A percentile compares a stretch with the other conserved stretches of the same genome.
These are phyloP conservation scores for Ferrisia virgata DNA, from an alignment of 2,888 invertebrate genomes.

Conservation along the genomic window DNA sequence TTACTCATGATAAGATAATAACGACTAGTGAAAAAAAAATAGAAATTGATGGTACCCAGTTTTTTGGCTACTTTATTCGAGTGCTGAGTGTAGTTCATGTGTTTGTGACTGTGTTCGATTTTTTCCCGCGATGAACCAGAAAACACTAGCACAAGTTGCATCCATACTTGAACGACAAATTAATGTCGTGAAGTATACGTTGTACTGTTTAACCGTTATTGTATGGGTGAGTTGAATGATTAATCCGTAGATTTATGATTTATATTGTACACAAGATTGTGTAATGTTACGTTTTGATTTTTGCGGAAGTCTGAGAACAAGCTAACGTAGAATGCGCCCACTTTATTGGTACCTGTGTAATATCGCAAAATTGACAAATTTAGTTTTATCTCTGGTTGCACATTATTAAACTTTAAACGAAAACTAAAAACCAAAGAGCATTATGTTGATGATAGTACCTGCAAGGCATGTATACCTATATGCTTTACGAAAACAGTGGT, in stretches of 20 bases:
- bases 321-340: not conserved
- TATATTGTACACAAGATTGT: no score
- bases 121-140: no score
- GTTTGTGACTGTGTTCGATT: no score
- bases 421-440: slow-evolving; percentile 15
- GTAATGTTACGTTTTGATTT: no score
- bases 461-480: not conserved
- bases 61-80: no score
- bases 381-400: slow-evolving; percentile 9
- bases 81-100: no score
- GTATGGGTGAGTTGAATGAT: slow-evolving; percentile 68
- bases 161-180: slow-evolving; percentile 72
- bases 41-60: no score
- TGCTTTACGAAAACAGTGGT: slow-evolving; percentile 12
- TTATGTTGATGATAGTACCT: not conserved
- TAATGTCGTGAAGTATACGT: slow-evolving; percentile 74
- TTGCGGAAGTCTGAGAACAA: no score
- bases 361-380: slow-evolving; percentile 19
- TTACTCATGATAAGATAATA: not conserved
- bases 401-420: slow-evolving; percentile 17
- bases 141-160: slow-evolving; percentile 50
- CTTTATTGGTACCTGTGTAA: no score
- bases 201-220: slow-evolving; percentile 77
- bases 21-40: not conserved
- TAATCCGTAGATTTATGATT: no score